Base-by-base conservation (phyloP, 2,797 vertebrate genomes). In the Silurus aristotelis region DNA sequence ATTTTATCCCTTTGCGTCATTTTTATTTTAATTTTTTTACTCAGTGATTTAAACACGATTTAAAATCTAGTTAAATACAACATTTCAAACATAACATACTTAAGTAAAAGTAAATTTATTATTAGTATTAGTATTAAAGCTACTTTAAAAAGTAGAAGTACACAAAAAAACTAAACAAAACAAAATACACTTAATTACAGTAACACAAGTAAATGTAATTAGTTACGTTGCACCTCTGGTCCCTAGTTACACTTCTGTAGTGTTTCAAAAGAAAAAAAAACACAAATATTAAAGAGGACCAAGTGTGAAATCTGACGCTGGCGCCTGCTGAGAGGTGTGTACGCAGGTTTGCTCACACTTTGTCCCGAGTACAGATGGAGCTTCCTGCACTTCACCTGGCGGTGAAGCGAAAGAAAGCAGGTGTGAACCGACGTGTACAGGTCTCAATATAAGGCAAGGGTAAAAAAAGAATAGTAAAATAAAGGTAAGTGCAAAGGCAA, bases 301-400 rank as follows among this genome's bases (percentile, higher is more conserved):
- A 25, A 68, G 85, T 88, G 89, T 83, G 87, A 88, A 83, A 83
- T 82, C 79, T 85, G 67, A 58, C 84, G 80, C 76, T 83, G 22
- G 10, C 25, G 68, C 68, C 10, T 82, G 48, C 60, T 66, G 61
- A n/a, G 46, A 64, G 82, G 82, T 87, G 81, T 58, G 27, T 20
- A 31, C 6, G 13, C 27, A 22, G 86, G 75, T 52, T 77, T 85
- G 31, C 58, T 46, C 64, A 77, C 84, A 56, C 63, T 71, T 46
- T n/a, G 17, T 86, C 25, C 38, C 15, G 1, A 66, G 58, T 61
- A 9, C 31, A 48, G 73, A 83, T 86, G 81, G 78, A 79, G 60
- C 77, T 63, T 79, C 31, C 9, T 68, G 10, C 77, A 63, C 68
- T 85, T 72, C 58, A 31, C 48, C 66, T 85, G 48, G 27, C 12